phyloP scores from a whole-genome alignment of 2,797 vertebrate genomes.

The Nyctibius grandis region DNA sequence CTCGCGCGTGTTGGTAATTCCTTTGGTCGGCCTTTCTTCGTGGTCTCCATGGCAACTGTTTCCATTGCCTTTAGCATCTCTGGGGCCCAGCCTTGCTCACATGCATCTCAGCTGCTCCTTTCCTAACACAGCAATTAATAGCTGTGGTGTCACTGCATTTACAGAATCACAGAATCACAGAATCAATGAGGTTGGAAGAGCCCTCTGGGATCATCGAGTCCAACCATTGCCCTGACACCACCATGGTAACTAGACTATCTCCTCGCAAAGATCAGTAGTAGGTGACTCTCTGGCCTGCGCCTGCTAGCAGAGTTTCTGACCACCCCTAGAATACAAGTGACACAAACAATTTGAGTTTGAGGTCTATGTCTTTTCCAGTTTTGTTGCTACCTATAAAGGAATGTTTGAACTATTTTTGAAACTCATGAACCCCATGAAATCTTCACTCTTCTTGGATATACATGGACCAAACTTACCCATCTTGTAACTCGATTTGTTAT shows the following conservation, averaged over 20 bases:
- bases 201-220: too few relatives aligned
- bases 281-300: neutral
- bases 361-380: neutral
- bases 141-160: neutral
- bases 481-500: neutral
- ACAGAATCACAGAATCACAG: too few relatives aligned
- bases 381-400: neutral
- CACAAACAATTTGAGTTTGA: neutral
- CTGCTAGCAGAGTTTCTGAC: neutral
- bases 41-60: conserved; percentile 74
- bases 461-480: neutral
- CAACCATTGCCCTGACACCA: too few relatives aligned
- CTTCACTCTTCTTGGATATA: neutral
- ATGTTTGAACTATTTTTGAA: neutral
- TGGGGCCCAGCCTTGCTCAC: conserved; percentile 45
- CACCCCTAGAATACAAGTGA: neutral
- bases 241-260: too few relatives aligned
- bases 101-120: conserved; percentile 46
- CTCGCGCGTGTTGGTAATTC: conserved; percentile 66
- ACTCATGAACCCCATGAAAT: neutral
- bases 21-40: conserved; percentile 64
- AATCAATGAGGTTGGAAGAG: too few relatives aligned
- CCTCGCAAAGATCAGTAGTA: neutral
- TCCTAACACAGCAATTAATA: conserved; percentile 60
- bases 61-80: conserved; percentile 69